Evolutionary conservation across 2,797 vertebrate genomes (phyloP), one percentile per base, ranked within the genome.

Genomic region (Enteromius fasciolatus): DNA sequence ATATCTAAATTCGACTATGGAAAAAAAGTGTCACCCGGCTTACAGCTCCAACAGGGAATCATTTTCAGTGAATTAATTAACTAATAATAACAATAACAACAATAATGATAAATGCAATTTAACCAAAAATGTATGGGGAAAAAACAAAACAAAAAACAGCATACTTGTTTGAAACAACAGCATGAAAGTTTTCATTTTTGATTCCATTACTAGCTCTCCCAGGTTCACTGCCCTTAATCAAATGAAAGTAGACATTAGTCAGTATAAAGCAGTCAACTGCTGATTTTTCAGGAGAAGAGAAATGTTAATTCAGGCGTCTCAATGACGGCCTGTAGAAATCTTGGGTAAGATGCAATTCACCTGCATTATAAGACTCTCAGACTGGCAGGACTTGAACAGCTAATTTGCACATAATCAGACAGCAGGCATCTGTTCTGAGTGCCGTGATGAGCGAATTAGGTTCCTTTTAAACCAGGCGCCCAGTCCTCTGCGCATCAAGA

Each of bases 371-470:
- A 46, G n/a, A 39, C 25, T 20, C 66, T 73, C 39, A 46, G 57
- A 80, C 31, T 82, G 69, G 54, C 18, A 8, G 28, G 76, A 61
- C 59, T 70, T n/a, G 48, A 78, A 84, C 41, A 78, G 57, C 83
- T 77, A 48, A 82, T 80, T 85, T 84, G 41, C 41, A 63, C 74
- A 67, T 69, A 85, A 85, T 80, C 77, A 83, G 50, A 68, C 39
- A 39, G 39, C 57, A 20, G 76, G 54, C 48, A 18, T 80, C 28
- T 39, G 23, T 67, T 81, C 72, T 52, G 57, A 46, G 52, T 28
- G 57, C 61, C 12, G 69, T 7, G 1, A 67, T 59, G 73, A 63
- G 54, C 48, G 64, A 78, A 81, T 74, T 61, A 50, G 50, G 31
- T 15, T 61, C 33, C 61, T 75, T 76, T 81, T 28, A 46, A 68